Evolutionary conservation across 2,888 invertebrate species (phyloP).

Genomic region (Stegana nigrithorax): DNA sequence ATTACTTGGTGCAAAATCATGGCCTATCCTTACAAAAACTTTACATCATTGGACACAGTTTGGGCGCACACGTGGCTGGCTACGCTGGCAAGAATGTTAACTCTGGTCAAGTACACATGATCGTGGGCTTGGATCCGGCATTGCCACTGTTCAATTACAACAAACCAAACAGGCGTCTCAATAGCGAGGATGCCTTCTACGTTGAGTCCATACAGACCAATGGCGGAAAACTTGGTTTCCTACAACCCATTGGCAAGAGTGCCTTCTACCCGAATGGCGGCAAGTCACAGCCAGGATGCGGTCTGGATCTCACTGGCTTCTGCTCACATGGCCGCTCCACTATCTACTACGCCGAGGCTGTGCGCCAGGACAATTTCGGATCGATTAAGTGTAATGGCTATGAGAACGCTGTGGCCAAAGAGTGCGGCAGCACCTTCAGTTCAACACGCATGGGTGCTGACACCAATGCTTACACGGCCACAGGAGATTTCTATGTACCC

Average conservation of each 20-base stretch:
- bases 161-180: slow-evolving; percentile 34
- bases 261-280: slow-evolving; percentile 70
- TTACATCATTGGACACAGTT: slow-evolving; percentile 71
- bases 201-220: slow-evolving; percentile 53
- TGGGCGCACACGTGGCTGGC: slow-evolving; percentile 73
- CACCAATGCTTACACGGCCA: slow-evolving; percentile 30
- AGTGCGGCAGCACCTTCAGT: slow-evolving; percentile 32
- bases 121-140: slow-evolving; percentile 67
- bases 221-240: slow-evolving; percentile 41
- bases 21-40: slow-evolving; percentile 68
- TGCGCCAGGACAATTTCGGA: slow-evolving; percentile 40
- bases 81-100: slow-evolving; percentile 71
- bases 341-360: slow-evolving; percentile 66
- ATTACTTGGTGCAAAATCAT: slow-evolving; percentile 68
- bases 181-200: slow-evolving; percentile 42
- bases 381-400: slow-evolving; percentile 33
- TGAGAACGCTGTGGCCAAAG: slow-evolving; percentile 49
- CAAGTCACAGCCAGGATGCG: slow-evolving; percentile 71
- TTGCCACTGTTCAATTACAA: slow-evolving; percentile 39
- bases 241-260: slow-evolving; percentile 59
- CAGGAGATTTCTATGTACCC: slow-evolving; percentile 41
- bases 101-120: slow-evolving; percentile 71
- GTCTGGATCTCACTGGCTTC: slow-evolving; percentile 53
- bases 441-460: slow-evolving; percentile 37
- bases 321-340: slow-evolving; percentile 67